phyloP scores from a whole-genome alignment of 2,888 invertebrate species.

The Thymelicus sylvestris region DNA sequence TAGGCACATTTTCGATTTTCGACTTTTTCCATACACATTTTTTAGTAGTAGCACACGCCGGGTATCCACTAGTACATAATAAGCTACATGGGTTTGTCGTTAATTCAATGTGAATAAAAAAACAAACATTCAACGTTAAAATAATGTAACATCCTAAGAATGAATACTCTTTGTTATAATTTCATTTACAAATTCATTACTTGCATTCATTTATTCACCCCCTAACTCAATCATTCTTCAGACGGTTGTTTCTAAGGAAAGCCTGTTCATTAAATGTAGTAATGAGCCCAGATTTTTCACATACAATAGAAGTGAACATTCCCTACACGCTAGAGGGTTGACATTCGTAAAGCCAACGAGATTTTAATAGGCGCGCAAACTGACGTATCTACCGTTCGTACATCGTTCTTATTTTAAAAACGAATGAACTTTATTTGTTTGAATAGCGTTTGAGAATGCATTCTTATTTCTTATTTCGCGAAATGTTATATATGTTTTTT shows the following conservation, averaged over 20 bases:
- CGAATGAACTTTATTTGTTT: slow-evolving; percentile 26
- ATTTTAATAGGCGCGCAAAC: slow-evolving; percentile 23
- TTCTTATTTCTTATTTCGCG: slow-evolving; percentile 9
- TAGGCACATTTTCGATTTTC: too few relatives aligned
- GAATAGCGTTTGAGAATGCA: slow-evolving; percentile 9
- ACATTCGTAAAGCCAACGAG: slow-evolving; percentile 25
- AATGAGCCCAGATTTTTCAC: slow-evolving; percentile 42
- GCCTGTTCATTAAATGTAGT: slow-evolving; percentile 43
- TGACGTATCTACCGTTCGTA: slow-evolving; percentile 15
- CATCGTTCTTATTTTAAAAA: slow-evolving; percentile 16
- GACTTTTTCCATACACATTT: too few relatives aligned
- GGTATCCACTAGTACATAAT: too few relatives aligned
- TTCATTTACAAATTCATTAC: neutral
- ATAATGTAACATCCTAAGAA: too few relatives aligned
- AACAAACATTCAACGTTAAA: too few relatives aligned
- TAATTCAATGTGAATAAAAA: too few relatives aligned
- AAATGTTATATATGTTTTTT: neutral
- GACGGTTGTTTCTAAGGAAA: slow-evolving; percentile 9
- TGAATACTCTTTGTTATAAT: too few relatives aligned
- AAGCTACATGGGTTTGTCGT: too few relatives aligned
- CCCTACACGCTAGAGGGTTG: slow-evolving; percentile 22
- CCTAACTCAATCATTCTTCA: slow-evolving; percentile 19
- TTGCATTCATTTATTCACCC: slow-evolving; percentile 11
- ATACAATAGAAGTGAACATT: slow-evolving; percentile 38
- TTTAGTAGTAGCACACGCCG: too few relatives aligned